Evolutionary conservation across 2,888 invertebrate species (phyloP).

Genomic region (Dasysyrphus tricinctus): DNA sequence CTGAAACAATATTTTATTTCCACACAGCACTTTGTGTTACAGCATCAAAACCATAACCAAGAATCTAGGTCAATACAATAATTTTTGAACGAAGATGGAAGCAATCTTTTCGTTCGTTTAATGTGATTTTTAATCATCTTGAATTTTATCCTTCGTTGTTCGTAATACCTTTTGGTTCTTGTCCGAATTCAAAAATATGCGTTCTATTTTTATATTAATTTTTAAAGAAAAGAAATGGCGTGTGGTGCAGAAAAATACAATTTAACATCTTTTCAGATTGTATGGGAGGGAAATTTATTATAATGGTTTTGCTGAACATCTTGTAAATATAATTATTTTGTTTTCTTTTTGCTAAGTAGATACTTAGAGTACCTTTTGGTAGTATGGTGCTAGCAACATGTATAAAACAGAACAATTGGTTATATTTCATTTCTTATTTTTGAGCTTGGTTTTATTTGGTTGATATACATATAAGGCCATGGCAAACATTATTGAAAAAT

Average conservation of each 20-base stretch:
- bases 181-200: neutral
- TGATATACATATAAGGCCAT: neutral
- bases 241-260: constrained; percentile 19
- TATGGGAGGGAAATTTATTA: constrained; percentile 47
- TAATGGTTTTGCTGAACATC: constrained; percentile 27
- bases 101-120: constrained; percentile 3
- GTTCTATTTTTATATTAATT: neutral
- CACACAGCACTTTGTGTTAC: neutral
- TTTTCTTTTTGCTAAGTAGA: neutral
- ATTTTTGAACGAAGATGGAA: neutral
- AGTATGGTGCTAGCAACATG: neutral
- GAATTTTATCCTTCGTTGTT: neutral
- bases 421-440: constrained; percentile 1
- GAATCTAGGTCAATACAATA: constrained; percentile 45
- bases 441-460: neutral
- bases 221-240: neutral
- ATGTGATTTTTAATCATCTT: constrained; percentile 63
- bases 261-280: constrained; percentile 45
- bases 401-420: neutral
- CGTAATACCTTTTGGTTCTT: neutral
- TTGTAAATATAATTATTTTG: constrained; percentile 15
- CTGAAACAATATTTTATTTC: neutral
- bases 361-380: neutral
- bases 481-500: neutral
- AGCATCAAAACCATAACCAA: neutral